These are phyloP conservation scores for Junonia oenone DNA, from an alignment of 2,888 invertebrate genomes.

Conservation along the genomic window DNA sequence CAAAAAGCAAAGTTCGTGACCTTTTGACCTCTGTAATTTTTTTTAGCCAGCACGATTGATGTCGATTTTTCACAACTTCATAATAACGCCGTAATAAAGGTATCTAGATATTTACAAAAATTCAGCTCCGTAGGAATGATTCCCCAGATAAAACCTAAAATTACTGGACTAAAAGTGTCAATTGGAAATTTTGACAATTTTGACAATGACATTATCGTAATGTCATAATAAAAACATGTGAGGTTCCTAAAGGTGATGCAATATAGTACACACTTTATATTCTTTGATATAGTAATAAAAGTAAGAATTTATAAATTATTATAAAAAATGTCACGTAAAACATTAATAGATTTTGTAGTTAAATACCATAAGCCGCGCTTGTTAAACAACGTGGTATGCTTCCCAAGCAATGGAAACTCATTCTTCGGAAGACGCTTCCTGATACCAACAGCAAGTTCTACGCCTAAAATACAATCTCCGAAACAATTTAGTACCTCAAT, in stretches of 20 bases:
- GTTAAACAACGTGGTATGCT: slow-evolving; percentile 62
- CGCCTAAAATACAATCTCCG: slow-evolving; percentile 53
- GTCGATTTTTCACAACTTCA: too few relatives aligned
- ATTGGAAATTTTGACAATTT: too few relatives aligned
- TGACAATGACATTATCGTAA: not conserved
- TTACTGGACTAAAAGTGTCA: too few relatives aligned
- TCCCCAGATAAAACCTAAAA: too few relatives aligned
- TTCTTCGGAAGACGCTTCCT: slow-evolving; percentile 61
- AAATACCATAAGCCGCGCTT: slow-evolving; percentile 67
- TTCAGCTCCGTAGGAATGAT: too few relatives aligned
- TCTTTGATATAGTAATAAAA: not conserved
- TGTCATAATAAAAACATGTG: not conserved
- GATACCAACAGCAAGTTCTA: slow-evolving; percentile 47
- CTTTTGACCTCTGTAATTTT: too few relatives aligned
- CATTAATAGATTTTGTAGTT: slow-evolving; percentile 67
- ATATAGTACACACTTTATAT: slow-evolving; percentile 27
- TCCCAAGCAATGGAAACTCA: slow-evolving; percentile 69
- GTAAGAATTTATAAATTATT: not conserved
- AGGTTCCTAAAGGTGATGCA: slow-evolving; percentile 28
- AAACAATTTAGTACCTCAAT: slow-evolving; percentile 52
- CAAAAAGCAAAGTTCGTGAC: too few relatives aligned
- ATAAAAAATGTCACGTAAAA: slow-evolving; percentile 58
- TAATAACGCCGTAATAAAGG: too few relatives aligned
- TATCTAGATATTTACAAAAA: too few relatives aligned
- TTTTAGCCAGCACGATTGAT: too few relatives aligned